Evolutionary conservation across 2,888 invertebrate species (phyloP).

Genomic region (Buathra laborator): DNA sequence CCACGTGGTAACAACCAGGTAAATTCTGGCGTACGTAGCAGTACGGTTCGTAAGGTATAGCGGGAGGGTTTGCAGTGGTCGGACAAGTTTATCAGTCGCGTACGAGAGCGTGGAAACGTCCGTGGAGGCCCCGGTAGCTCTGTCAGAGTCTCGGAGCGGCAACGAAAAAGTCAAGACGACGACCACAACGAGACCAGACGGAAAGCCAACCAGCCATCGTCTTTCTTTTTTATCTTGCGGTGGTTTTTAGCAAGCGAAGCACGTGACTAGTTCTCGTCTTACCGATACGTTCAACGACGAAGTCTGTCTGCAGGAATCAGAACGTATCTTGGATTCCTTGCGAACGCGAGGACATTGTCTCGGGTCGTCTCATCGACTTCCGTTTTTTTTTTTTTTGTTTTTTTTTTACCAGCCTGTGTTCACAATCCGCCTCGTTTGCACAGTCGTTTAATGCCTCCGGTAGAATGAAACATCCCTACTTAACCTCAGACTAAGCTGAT

Average conservation of each 20-base stretch:
- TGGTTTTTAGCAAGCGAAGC: slow-evolving; percentile 3
- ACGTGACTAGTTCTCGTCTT: slow-evolving; percentile 9
- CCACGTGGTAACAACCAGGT: slow-evolving; percentile 39
- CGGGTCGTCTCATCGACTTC: not conserved
- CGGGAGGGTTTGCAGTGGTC: slow-evolving; percentile 40
- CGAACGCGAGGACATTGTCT: not conserved
- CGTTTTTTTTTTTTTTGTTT: too few species aligned
- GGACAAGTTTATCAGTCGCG: slow-evolving; percentile 46
- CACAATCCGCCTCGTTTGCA: not conserved
- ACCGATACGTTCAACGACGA: slow-evolving; percentile 8
- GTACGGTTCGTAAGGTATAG: not conserved
- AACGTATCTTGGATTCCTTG: not conserved
- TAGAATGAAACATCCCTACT: not conserved
- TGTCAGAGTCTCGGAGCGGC: slow-evolving; percentile 27
- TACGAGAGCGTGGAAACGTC: slow-evolving; percentile 36
- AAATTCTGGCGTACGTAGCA: slow-evolving; percentile 27
- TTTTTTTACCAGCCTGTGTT: not conserved
- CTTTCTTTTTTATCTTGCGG: slow-evolving; percentile 7
- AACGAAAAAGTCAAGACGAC: slow-evolving; percentile 20
- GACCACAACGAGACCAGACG: slow-evolving; percentile 32
- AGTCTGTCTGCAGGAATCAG: not conserved
- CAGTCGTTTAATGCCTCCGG: not conserved
- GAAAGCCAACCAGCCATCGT: slow-evolving; percentile 5
- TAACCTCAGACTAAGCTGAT: not conserved
- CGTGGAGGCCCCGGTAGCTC: slow-evolving; percentile 7